A percentile compares a stretch with the other conserved stretches of the same genome.
These are phyloP conservation scores for Lomographa bimaculata DNA, from an alignment of 2,888 invertebrate genomes.

Conservation along the genomic window DNA sequence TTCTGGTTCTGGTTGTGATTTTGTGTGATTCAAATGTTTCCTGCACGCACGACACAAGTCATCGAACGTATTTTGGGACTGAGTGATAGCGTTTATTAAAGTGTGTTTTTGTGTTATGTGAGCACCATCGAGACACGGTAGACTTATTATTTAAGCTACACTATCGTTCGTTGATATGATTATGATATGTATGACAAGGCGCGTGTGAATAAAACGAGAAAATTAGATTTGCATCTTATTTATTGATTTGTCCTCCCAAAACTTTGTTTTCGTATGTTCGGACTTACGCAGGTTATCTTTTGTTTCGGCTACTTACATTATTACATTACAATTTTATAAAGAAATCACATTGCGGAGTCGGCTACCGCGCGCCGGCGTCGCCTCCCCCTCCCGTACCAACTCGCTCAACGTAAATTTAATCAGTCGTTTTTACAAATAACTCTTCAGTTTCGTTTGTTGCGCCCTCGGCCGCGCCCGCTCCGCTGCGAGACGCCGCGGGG, in stretches of 20 bases:
- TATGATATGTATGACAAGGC: no score
- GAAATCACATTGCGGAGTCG: conserved; percentile 78
- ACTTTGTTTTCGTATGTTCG: conserved; percentile 73
- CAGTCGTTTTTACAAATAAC: conserved; percentile 74
- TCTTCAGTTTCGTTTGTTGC: conserved; percentile 58
- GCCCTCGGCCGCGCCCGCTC: conserved; percentile 27
- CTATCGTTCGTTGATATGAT: no score
- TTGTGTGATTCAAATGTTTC: no score
- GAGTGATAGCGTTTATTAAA: no score
- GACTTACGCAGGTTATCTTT: conserved; percentile 79
- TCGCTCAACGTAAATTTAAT: conserved; percentile 66
- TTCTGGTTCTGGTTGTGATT: no score
- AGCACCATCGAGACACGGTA: no score
- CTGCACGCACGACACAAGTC: no score
- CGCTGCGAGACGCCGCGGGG: background rate
- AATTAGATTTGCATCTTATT: conserved; percentile 76
- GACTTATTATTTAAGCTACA: no score
- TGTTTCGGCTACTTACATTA: conserved; percentile 79
- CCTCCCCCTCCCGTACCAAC: conserved; percentile 39
- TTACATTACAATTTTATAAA: conserved; percentile 78
- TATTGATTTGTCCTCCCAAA: conserved; percentile 80
- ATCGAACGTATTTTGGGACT: no score
- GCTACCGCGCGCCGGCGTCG: conserved; percentile 52
- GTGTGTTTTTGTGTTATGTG: no score
- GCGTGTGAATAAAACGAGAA: conserved; percentile 64